These are phyloP conservation scores for Argentina silus DNA, from an alignment of 2,797 vertebrate genomes.

Conservation along the genomic window DNA sequence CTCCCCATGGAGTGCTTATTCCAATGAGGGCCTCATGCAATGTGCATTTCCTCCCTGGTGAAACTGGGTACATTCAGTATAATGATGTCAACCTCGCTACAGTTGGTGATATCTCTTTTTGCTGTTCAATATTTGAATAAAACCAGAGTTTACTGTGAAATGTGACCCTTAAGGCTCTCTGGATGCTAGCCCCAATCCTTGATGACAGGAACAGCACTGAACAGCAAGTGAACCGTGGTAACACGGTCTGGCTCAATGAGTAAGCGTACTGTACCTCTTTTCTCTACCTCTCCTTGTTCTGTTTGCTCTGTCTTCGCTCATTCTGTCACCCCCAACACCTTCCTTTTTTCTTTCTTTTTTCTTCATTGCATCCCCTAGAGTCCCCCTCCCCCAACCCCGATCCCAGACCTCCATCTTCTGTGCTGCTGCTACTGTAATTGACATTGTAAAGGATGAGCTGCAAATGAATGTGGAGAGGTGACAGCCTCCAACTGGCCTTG, in stretches of 20 bases:
- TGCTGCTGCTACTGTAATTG: constrained; percentile 18
- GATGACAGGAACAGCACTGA: neutral
- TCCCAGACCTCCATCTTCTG: constrained; percentile 17
- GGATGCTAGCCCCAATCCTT: neutral
- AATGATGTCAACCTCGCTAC: neutral
- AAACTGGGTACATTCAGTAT: constrained; percentile 19
- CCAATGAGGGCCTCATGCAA: constrained; percentile 30
- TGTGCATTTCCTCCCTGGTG: neutral
- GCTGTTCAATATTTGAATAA: neutral
- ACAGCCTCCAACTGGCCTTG: constrained; percentile 21
- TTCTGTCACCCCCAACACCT: constrained; percentile 14
- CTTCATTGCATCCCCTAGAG: constrained; percentile 11
- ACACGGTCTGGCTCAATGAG: neutral
- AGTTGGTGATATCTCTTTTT: neutral
- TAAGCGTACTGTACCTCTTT: neutral
- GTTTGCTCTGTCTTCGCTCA: constrained; percentile 16
- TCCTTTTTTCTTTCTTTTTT: constrained; percentile 2
- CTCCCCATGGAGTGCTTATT: constrained; percentile 37
- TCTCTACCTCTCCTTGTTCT: neutral
- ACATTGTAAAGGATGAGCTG: constrained; percentile 39
- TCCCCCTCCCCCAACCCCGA: constrained; percentile 16
- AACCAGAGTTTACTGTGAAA: neutral
- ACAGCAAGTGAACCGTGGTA: no score
- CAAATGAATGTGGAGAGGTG: constrained; percentile 31
- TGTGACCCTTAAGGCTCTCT: neutral